Base-by-base conservation (phyloP, 2,113 vertebrate species). In the Nyctibius bracteatus region DNA sequence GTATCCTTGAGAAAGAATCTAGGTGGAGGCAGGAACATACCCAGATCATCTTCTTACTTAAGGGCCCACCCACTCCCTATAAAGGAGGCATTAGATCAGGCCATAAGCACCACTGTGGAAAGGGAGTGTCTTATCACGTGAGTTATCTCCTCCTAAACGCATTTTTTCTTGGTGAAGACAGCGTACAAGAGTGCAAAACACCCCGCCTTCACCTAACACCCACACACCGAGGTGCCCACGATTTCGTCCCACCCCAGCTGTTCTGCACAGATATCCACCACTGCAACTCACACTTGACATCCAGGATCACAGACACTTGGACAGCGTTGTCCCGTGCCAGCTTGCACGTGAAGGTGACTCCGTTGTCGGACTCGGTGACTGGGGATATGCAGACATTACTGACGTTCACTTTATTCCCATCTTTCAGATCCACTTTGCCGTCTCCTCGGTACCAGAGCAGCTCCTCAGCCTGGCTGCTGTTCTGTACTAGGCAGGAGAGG, bases 371-470 rank as follows among this genome's bases (percentile, higher is more conserved):
- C 77, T 87, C 72, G 0, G 63, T 92, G 88, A 98, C 80, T 1
- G 97, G 90, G 47, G 87, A 96, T 18, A 98, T 33, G n/a, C 98
- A 98, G 88, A 98, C 46, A 35, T 88, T 94, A 46, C 98, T 98
- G 89, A 92, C 12, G 55, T 98, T 98, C 72, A 98, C 94, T 81
- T 78, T 97, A 47, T 98, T 98, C 11, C 81, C 98, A 5, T 95
- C 67, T 44, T 93, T 94, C 92, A 98, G 87, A 28, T 61, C 73
- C 37, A 98, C 98, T 16, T 2, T 24, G 27, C 82, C 55, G 0
- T 54, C 49, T 39, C 62, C 98, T 20, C 98, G 94, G 82, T 98
- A 98, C 98, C 98, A 98, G 57, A 97, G 88, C 55, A 98, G 88
- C 43, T 97, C 95, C 96, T 98, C 98, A 0, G 80, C 95, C 55